A percentile compares a stretch with the other conserved stretches of the same genome.
Conservation (phyloP, 92 coral and sea anemone genomes). For the Phenganax marumi region DNA sequence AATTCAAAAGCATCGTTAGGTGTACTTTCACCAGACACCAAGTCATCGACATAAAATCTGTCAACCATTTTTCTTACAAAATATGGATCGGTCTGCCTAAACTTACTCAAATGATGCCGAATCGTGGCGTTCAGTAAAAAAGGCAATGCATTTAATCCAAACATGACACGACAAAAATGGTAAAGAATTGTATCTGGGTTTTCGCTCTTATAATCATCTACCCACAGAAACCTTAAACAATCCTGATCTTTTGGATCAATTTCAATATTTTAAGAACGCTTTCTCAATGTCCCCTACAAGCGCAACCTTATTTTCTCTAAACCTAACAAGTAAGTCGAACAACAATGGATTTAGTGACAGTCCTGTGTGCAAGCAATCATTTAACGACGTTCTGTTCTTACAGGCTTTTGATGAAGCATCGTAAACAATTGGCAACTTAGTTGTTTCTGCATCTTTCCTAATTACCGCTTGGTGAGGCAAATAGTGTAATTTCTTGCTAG, state of each 20-base stretch:
- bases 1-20: background rate
- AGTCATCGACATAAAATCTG: conserved; percentile 58
- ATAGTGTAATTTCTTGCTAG: conserved; percentile 17
- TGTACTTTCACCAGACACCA: conserved; percentile 53
- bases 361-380: conserved; percentile 44
- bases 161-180: too few relatives aligned
- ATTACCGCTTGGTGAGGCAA: conserved; percentile 25
- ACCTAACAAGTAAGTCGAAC: conserved; percentile 51
- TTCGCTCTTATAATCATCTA: conserved; percentile 25
- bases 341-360: conserved; percentile 50
- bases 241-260: too few relatives aligned
- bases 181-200: conserved; percentile 4
- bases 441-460: conserved; percentile 28
- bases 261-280: too few relatives aligned
- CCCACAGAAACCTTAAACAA: conserved; percentile 69
- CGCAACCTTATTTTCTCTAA: conserved; percentile 53
- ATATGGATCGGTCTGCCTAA: conserved; percentile 44
- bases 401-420: background rate
- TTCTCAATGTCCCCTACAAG: conserved; percentile 45
- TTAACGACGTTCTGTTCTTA: conserved; percentile 24
- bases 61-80: conserved; percentile 56
- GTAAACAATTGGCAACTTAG: conserved; percentile 12
- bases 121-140: too few relatives aligned
- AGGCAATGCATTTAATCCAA: too few relatives aligned
- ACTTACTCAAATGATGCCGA: conserved; percentile 52